A percentile compares a stretch with the other conserved stretches of the same genome.
phyloP scores from a whole-genome alignment of 2,888 invertebrate genomes.

The Taenaris catops region DNA sequence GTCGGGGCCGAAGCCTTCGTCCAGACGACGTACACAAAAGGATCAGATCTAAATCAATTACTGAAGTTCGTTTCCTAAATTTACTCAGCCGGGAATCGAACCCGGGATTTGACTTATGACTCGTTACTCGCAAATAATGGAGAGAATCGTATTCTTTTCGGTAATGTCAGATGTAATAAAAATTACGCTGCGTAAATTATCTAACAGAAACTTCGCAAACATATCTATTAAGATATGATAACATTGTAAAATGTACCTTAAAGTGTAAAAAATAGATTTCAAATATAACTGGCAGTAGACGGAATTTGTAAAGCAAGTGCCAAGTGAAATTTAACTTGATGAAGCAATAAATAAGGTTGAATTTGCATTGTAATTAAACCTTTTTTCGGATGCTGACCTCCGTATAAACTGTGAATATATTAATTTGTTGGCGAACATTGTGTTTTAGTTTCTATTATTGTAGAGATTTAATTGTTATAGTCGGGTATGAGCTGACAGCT shows the following conservation, averaged over 20 bases:
- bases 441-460: conserved; percentile 71
- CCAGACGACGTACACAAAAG: no score
- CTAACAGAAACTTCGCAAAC: conserved; percentile 35
- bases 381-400: conserved; percentile 55
- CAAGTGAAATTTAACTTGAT: not conserved
- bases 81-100: no score
- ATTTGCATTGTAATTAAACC: conserved; percentile 3
- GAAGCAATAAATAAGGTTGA: conserved; percentile 6
- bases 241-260: no score
- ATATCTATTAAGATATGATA: not conserved
- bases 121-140: no score
- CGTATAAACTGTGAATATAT: conserved; percentile 54
- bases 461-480: conserved; percentile 61
- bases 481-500: conserved; percentile 51
- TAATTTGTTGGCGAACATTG: conserved; percentile 66
- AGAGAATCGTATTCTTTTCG: conserved; percentile 50
- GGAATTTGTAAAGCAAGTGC: no score
- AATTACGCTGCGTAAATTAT: conserved; percentile 39
- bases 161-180: conserved; percentile 36
- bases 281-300: no score
- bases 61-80: no score
- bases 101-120: no score
- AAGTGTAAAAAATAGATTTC: no score
- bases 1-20: no score
- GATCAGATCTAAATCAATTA: no score